phyloP scores from a whole-genome alignment of 2,797 vertebrate genomes.

The Spinus pinus region DNA sequence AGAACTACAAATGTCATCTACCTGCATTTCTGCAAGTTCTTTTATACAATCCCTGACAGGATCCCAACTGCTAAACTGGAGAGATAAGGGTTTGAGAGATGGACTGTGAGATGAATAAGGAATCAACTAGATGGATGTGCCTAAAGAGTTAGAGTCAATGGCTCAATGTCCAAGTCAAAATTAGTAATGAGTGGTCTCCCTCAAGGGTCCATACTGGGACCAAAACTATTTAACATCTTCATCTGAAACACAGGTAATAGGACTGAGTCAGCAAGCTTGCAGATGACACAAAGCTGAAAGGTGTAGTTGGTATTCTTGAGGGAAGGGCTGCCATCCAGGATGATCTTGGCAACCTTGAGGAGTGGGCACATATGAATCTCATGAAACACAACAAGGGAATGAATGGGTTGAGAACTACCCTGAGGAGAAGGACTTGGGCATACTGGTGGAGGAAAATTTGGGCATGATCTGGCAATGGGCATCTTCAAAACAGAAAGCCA shows the following conservation, averaged over 20 bases:
- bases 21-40: not conserved
- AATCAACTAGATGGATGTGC: not conserved
- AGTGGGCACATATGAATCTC: not conserved
- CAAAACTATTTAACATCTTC: not conserved
- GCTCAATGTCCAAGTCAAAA: not conserved
- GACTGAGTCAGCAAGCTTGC: not conserved
- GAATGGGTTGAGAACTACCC: not conserved
- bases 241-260: not conserved
- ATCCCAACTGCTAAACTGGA: not conserved
- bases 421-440: not conserved
- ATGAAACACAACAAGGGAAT: not conserved
- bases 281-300: not conserved
- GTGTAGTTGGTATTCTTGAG: not conserved
- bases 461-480: not conserved
- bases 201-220: not conserved
- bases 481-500: not conserved
- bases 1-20: not conserved
- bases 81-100: not conserved
- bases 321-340: not conserved
- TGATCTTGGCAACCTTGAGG: not conserved
- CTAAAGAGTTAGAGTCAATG: not conserved
- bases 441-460: not conserved
- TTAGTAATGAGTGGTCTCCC: not conserved
- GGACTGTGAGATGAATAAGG: not conserved
- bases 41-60: rapidly evolving